Conservation (phyloP, 2,888 invertebrate genomes). For the Nymphalis urticae region DNA sequence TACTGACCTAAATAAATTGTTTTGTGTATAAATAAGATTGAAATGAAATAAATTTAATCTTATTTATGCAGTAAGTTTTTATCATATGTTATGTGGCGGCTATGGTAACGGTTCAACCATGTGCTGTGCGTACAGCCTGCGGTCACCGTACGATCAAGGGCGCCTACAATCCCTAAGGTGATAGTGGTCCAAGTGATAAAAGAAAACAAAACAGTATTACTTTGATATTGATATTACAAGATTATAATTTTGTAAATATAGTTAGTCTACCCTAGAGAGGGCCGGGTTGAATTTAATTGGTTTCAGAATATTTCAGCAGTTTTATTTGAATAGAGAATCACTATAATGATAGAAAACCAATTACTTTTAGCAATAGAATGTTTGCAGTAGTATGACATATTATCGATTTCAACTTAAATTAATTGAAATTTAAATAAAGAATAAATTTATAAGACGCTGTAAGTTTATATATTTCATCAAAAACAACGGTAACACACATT, state of each 20-base stretch:
- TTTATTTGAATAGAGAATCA: too few species aligned
- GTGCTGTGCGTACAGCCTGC: conserved; percentile 47
- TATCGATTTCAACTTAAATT: too few species aligned
- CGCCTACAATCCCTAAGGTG: conserved; percentile 73
- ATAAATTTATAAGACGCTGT: conserved; percentile 10
- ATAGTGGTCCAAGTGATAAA: conserved; percentile 40
- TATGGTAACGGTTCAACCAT: conserved; percentile 23
- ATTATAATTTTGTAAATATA: too few species aligned
- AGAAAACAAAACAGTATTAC: conserved; percentile 1
- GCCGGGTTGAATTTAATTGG: too few species aligned
- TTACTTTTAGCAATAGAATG: too few species aligned
- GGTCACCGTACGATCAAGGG: conserved; percentile 69
- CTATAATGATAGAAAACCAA: too few species aligned
- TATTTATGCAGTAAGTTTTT: background rate
- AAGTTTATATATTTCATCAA: conserved; percentile 45
- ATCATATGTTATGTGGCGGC: conserved; percentile 11
- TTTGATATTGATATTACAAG: background rate
- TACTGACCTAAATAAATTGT: too few species aligned
- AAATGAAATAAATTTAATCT: too few species aligned
- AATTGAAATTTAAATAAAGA: background rate
- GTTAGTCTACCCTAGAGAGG: too few species aligned
- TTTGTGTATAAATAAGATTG: too few species aligned
- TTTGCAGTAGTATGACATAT: too few species aligned
- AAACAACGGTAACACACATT: conserved; percentile 53
- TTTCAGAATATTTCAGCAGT: too few species aligned